Evolutionary conservation across 2,888 invertebrate genomes (phyloP).

Genomic region (Scaptomyza parva): DNA sequence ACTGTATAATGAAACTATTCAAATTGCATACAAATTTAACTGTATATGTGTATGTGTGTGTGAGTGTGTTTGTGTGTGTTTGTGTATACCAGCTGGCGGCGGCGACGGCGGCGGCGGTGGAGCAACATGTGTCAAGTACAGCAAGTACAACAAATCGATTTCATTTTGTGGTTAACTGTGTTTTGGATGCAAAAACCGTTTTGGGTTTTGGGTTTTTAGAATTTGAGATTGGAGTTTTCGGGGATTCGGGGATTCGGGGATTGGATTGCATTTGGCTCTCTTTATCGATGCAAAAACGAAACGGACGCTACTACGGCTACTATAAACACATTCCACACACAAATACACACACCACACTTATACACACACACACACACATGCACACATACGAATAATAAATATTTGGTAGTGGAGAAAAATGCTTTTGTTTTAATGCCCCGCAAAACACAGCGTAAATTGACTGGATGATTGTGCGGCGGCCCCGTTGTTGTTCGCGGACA

Average conservation of each 20-base stretch:
- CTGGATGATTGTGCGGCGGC: slow-evolving; percentile 77
- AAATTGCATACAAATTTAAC: too few relatives aligned
- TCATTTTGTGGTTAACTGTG: slow-evolving; percentile 29
- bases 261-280: background rate
- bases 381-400: slow-evolving; percentile 65
- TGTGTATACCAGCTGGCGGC: too few relatives aligned
- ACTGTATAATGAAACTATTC: too few relatives aligned
- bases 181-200: slow-evolving; percentile 5
- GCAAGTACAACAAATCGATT: slow-evolving; percentile 19
- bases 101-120: too few relatives aligned
- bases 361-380: slow-evolving; percentile 1
- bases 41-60: background rate
- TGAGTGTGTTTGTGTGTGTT: background rate
- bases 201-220: too few relatives aligned
- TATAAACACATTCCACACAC: slow-evolving; percentile 75
- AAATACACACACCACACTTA: too few relatives aligned
- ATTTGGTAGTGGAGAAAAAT: slow-evolving; percentile 71
- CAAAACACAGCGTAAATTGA: slow-evolving; percentile 79
- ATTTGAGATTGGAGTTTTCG: background rate
- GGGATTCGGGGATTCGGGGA: too few relatives aligned
- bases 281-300: slow-evolving; percentile 12
- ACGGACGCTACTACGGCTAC: slow-evolving; percentile 39
- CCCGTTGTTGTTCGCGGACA: slow-evolving; percentile 44
- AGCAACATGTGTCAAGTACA: slow-evolving; percentile 18
- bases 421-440: slow-evolving; percentile 80